Evolutionary conservation across 2,113 vertebrate species (phyloP), one percentile per base, ranked within the genome.

Genomic region (Perca flavescens): DNA sequence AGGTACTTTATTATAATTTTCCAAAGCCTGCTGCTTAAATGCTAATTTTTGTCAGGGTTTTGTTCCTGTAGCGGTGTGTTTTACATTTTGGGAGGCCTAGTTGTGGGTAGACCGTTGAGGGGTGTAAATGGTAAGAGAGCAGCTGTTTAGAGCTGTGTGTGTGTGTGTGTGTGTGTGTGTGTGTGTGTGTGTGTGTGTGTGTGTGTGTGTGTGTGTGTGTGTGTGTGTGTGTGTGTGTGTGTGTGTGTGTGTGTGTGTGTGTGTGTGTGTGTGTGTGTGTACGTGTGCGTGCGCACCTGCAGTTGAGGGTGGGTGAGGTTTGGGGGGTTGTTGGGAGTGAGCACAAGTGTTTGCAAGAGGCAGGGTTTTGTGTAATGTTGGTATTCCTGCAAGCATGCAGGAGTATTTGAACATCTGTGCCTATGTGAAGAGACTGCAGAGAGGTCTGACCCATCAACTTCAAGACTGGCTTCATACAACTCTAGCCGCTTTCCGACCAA

Each of bases 121-220:
- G 21, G 1, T 62, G 71, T 81, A 79, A 88, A 80, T 65, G 58
- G 47, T 28, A 67, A 80, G 31, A 76, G 46, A 72, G 80, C 87
- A 91, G 87, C 84, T 90, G 86, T 85, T 83, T 61, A 77, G 34
- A 73, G 64, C 61, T 86, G 75, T 22, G 54, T 36, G 22, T 58
- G 25, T 84, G 71, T 60, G 28, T 34, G 47, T 52, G 60, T 54
- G 77, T 53, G 58, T 60, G 28, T 34, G 47, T 52, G 60, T 54
- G 77, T 53, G 58, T 60, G 28, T 34, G 47, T 52, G 60, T 54
- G 77, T 53, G 58, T 60, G 28, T 34, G 47, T 52, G 60, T 54
- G 77, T 53, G 58, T 60, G 28, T 34, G 47, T 52, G 60, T 54
- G 77, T 53, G 58, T 60, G 28, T 34, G 47, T 52, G 60, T 54